phyloP scores from a whole-genome alignment of 2,797 vertebrate species.

The Prunella strophiata region DNA sequence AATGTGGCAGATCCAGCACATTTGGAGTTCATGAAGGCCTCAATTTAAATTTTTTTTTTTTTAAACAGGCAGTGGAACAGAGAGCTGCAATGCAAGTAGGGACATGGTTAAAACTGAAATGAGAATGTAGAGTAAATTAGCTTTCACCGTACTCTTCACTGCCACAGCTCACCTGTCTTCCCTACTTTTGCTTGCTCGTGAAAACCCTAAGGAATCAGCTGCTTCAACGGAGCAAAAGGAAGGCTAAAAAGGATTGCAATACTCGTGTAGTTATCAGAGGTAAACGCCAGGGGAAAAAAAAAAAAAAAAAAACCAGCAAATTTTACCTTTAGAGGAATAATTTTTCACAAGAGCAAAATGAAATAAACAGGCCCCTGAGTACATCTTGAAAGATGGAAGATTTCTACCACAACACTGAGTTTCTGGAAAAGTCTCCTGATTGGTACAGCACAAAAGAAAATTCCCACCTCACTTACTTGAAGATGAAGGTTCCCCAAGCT shows the following conservation, averaged over 20 bases:
- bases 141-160: not conserved
- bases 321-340: not conserved
- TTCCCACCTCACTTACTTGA: not conserved
- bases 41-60: not conserved
- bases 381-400: not conserved
- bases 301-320: not conserved
- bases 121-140: not conserved
- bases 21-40: not conserved
- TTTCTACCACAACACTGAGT: not conserved
- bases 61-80: not conserved
- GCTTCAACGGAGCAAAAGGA: not conserved
- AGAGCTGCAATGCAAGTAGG: not conserved
- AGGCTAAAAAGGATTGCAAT: not conserved
- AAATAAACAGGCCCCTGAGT: not conserved
- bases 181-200: not conserved
- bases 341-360: not conserved
- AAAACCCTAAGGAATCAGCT: not conserved
- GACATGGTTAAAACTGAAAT: not conserved
- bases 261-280: not conserved
- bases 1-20: not conserved
- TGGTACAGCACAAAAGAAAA: not conserved
- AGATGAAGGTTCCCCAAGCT: not conserved
- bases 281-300: not conserved
- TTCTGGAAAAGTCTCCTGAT: not conserved
- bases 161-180: not conserved